phyloP scores from a whole-genome alignment of 2,888 invertebrate species.

The Dolichomitus sp. region DNA sequence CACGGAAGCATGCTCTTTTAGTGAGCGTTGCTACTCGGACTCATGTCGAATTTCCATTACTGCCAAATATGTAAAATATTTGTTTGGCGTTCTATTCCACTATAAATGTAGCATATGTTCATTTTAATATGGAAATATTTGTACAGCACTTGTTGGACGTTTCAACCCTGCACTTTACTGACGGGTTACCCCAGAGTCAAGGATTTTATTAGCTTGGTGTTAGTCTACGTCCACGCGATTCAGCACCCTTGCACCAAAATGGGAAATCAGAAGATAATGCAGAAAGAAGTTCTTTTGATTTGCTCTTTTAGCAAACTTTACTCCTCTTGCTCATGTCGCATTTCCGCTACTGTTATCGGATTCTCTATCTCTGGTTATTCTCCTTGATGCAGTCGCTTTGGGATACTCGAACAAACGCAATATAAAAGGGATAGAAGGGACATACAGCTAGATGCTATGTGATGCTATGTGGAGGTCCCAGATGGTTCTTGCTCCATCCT shows the following conservation, averaged over 20 bases:
- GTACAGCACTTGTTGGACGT: background rate
- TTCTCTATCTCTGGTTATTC: constrained; percentile 7
- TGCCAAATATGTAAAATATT: background rate
- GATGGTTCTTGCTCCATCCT: constrained; percentile 25
- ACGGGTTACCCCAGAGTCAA: background rate
- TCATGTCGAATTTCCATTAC: no score
- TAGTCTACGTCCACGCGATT: background rate
- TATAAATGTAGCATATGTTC: background rate
- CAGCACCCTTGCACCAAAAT: background rate
- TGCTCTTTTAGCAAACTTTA: background rate
- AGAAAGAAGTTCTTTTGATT: background rate
- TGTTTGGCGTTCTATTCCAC: background rate
- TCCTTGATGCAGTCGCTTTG: background rate
- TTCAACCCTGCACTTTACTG: background rate
- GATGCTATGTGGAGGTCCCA: constrained; percentile 11
- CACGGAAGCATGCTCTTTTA: no score
- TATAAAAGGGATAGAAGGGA: background rate
- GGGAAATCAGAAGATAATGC: background rate
- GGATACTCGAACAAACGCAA: constrained; percentile 5
- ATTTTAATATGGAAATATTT: background rate
- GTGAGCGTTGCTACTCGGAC: no score
- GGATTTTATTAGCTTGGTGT: background rate
- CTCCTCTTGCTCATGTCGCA: background rate
- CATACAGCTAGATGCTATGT: background rate
- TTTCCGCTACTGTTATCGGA: constrained; percentile 4